These are phyloP conservation scores for Pissodes strobi DNA, from an alignment of 1,140 invertebrate species.

Conservation along the genomic window DNA sequence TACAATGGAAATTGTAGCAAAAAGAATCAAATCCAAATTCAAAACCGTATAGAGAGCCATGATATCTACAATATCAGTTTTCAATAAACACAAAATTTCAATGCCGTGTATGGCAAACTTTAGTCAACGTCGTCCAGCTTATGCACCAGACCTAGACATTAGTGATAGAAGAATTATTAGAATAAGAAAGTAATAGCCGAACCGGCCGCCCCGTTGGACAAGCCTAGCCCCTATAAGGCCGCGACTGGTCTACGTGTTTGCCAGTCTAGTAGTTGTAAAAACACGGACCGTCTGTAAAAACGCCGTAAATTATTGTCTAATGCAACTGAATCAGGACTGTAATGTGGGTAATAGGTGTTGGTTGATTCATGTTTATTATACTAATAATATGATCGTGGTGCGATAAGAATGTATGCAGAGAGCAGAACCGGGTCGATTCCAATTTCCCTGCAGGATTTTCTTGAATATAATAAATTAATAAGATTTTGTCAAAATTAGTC, in stretches of 20 bases:
- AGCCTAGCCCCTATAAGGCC: slow-evolving; percentile 17
- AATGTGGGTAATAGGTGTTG: slow-evolving; percentile 12
- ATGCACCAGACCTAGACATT: slow-evolving; percentile 33
- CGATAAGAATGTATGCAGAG: too few relatives aligned
- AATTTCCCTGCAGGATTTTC: too few relatives aligned
- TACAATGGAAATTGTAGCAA: too few relatives aligned
- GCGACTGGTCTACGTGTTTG: slow-evolving; percentile 21
- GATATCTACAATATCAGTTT: too few relatives aligned
- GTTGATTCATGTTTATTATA: slow-evolving; percentile 3
- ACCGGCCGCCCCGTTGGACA: not conserved
- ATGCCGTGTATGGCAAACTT: not conserved
- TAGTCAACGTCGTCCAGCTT: not conserved
- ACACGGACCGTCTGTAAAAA: slow-evolving; percentile 23
- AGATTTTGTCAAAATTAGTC: too few relatives aligned
- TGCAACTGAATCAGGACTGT: slow-evolving; percentile 24
- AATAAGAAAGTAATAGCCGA: slow-evolving; percentile 29
- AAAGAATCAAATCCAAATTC: too few relatives aligned
- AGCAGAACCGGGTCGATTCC: too few relatives aligned
- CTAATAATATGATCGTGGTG: not conserved
- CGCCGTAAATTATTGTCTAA: slow-evolving; percentile 24
- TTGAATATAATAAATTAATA: too few relatives aligned
- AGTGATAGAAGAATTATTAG: slow-evolving; percentile 20
- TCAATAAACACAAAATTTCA: not conserved
- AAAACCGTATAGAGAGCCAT: too few relatives aligned
- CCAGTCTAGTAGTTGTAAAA: slow-evolving; percentile 26